Evolutionary conservation across 2,888 invertebrate species (phyloP), one percentile per base, ranked within the genome.

Genomic region (Synergus itoensis): DNA sequence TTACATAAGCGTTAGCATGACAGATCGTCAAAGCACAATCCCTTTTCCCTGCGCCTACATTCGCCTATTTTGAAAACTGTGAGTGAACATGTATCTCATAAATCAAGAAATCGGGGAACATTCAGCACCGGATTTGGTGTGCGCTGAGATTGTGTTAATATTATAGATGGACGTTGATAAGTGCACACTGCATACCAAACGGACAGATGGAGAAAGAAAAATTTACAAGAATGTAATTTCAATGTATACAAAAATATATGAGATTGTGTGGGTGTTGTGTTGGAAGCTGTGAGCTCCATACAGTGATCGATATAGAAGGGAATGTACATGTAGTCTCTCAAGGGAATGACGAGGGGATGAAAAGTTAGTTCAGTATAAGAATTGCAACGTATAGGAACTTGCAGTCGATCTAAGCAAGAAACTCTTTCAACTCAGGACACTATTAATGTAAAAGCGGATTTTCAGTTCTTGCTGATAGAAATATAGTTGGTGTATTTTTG

Each of bases 221-320:
- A 16, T 64, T 16, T 16, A 65, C 18, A 18, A 8, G n/a, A 41
- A 65, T 36, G n/a, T n/a, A 41, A 28, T 28, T 3, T 28, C 28
- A 28, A 3, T 28, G 28, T 64, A 64, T 16, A 65, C 12, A 41
- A 8, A 41, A 41, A 65, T 36, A 65, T 18, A 41, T 11, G 48
- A 48, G 28, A 4, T 16, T 21, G 45, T 45, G 8, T 45, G 8
- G 40, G n/a, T 64, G 64, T 69, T 45, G 48, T 45, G 53, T n/a
- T 14, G 28, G 28, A 69, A n/a, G 16, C 69, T 84, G 85, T 77
- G 84, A 82, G 83, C 85, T 80, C 83, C 82, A 87, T 85, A 84
- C 84, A 85, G 85, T 89, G 87, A 89, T 90, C 90, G 84, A 90
- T 90, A 89, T 87, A 85, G 85, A 86, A 86, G 87, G 86, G 88